Percentiles rank a stretch among this genome's conserved stretches.
These are phyloP conservation scores for Neoarius graeffei DNA, from an alignment of 2,113 vertebrate genomes.

Conservation along the genomic window DNA sequence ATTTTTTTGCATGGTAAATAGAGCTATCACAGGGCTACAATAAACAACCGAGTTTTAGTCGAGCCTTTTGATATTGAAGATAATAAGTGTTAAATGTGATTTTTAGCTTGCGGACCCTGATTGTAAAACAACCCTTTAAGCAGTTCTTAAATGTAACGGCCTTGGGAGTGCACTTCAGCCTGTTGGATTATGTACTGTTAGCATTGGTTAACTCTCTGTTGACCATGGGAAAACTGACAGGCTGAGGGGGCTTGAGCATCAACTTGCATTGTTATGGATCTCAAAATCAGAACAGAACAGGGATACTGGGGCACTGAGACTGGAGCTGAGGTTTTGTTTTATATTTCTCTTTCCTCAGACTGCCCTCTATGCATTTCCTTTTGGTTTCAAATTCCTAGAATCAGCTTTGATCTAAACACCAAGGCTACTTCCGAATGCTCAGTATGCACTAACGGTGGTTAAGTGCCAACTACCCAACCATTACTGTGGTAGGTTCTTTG, in stretches of 20 bases:
- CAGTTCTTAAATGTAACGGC: background rate
- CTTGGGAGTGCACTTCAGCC: background rate
- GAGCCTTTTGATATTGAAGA: too few relatives aligned
- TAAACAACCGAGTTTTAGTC: too few relatives aligned
- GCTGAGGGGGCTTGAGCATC: background rate
- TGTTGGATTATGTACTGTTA: background rate
- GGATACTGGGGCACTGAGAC: background rate
- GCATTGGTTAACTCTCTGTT: slow-evolving; percentile 20
- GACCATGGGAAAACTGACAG: slow-evolving; percentile 10
- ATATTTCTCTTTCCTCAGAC: slow-evolving; percentile 3
- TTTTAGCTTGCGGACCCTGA: too few relatives aligned
- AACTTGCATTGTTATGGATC: background rate
- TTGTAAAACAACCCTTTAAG: too few relatives aligned
- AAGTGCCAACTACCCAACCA: too few relatives aligned
- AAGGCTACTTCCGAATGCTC: background rate
- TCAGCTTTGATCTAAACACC: background rate
- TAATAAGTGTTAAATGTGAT: too few relatives aligned
- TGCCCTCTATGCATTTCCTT: background rate
- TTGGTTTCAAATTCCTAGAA: background rate
- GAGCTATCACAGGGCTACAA: too few relatives aligned
- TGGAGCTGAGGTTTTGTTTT: slow-evolving; percentile 12
- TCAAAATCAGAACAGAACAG: background rate
- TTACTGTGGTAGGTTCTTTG: too few relatives aligned
- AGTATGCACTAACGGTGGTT: too few relatives aligned
- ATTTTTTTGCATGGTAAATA: too few relatives aligned